Evolutionary conservation across 1,140 invertebrate genomes (phyloP), one percentile per base, ranked within the genome.

Genomic region (Catajapyx aquilonaris): DNA sequence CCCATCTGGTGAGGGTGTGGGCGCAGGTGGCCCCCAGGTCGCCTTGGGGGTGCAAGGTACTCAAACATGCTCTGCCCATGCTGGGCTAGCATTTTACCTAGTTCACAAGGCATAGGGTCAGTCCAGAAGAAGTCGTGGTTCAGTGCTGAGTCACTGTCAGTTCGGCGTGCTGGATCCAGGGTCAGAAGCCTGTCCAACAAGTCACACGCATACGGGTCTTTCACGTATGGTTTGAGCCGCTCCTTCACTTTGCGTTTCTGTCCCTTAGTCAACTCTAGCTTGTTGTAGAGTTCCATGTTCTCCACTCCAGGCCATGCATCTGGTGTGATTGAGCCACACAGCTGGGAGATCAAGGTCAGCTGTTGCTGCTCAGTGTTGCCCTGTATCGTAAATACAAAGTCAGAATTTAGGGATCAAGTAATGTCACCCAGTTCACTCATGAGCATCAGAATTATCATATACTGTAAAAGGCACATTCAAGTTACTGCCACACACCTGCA

Each of bases 91-190:
- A 94, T 94, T 61, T 81, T 84, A 19, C 71, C 79, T 1, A 95
- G 59, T 51, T 93, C 86, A 50, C 73, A 76, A 0, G 90, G 88
- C 75, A 91, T 81, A 20, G 94, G 93, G 54, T 94, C 88, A 1
- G 76, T 85, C 86, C 88, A 97, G 55, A 97, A 98, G 55, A 97
- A 97, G 51, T 95, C 88, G 48, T 97, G 90, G 63, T 95, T 93
- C 1, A 98, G 53, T 0, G 91, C 91, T 1, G 76, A 76, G 51
- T 97, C 90, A 0, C 87, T 76, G 55, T 95, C 84, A 20, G 75
- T 75, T 44, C 95, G 61, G 55, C 91, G 90, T 1, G 71, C 69
- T 0, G 94, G 94, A 61, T 97, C 87, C 15, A 98, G 57, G 15
- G 80, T 77, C 5, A 99, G 54, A 4, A 98, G 58, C 55, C 86